phyloP scores from a whole-genome alignment of 2,797 vertebrate species.

The Pogoniulus pusillus region DNA sequence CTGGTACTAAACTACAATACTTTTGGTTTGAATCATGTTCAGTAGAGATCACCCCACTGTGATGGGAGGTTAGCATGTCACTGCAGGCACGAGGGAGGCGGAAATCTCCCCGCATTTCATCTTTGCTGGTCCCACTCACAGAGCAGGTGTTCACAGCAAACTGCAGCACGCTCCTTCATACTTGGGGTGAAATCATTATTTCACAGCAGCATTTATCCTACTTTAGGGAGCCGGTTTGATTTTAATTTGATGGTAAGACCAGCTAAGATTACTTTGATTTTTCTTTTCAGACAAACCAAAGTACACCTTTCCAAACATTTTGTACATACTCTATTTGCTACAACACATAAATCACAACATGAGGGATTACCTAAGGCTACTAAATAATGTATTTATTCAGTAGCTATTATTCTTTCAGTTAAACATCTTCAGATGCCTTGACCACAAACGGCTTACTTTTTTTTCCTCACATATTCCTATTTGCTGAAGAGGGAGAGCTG shows the following conservation, averaged over 20 bases:
- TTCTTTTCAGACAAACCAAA: conserved; percentile 23
- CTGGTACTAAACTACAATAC: conserved; percentile 46
- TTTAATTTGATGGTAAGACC: not conserved
- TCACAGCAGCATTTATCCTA: conserved; percentile 41
- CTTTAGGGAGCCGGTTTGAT: not conserved
- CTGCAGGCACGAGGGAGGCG: not conserved
- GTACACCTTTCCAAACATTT: conserved; percentile 38
- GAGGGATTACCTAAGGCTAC: conserved; percentile 61
- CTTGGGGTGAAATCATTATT: conserved; percentile 10
- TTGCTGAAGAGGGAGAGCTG: conserved; percentile 20
- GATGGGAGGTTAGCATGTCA: not conserved
- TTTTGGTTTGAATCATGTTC: conserved; percentile 46
- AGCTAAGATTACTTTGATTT: conserved; percentile 21
- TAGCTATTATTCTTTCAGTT: conserved; percentile 58
- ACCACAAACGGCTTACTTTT: not conserved
- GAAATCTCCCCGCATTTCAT: not conserved
- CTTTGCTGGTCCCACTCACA: not conserved
- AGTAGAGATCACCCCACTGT: conserved; percentile 9
- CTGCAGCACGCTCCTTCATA: not conserved
- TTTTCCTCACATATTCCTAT: conserved; percentile 38
- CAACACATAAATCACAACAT: conserved; percentile 60
- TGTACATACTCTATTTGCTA: conserved; percentile 37
- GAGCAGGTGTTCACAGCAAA: not conserved
- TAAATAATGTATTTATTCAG: conserved; percentile 35
- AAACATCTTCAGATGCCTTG: conserved; percentile 33